These are phyloP conservation scores for Marasmarcha lunaedactyla DNA, from an alignment of 2,888 invertebrate species.

Conservation along the genomic window DNA sequence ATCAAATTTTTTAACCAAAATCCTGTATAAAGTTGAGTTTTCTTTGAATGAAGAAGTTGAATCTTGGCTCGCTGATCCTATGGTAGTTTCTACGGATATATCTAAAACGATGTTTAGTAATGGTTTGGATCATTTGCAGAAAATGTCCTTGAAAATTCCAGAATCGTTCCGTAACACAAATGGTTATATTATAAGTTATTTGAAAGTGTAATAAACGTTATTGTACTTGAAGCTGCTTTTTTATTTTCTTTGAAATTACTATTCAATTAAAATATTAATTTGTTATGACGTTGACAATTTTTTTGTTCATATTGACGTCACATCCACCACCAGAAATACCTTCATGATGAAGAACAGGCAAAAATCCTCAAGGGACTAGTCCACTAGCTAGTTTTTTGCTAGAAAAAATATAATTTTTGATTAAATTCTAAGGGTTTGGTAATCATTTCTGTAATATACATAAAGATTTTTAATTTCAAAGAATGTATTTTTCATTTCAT, in stretches of 20 bases:
- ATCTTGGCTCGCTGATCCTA: slow-evolving; percentile 64
- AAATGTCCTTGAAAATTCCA: slow-evolving; percentile 68
- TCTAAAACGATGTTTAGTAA: slow-evolving; percentile 70
- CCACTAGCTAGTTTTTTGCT: no score
- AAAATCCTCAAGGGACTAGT: no score
- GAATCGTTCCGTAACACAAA: slow-evolving; percentile 64
- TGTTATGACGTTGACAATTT: no score
- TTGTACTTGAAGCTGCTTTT: slow-evolving; percentile 15
- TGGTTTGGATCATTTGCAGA: slow-evolving; percentile 64
- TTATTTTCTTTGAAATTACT: slow-evolving; percentile 17
- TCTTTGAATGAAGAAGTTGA: slow-evolving; percentile 51
- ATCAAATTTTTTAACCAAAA: slow-evolving; percentile 64
- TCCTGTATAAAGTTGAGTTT: slow-evolving; percentile 65
- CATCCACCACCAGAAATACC: no score
- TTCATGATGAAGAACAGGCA: no score
- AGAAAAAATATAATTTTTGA: no score
- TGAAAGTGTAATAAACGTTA: slow-evolving; percentile 46
- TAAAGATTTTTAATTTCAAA: no score
- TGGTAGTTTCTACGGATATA: slow-evolving; percentile 61
- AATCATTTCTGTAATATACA: no score
- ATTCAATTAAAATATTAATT: slow-evolving; percentile 9
- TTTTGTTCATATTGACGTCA: no score
- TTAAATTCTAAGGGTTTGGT: no score
- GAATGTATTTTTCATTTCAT: no score
- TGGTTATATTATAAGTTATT: slow-evolving; percentile 71